Percentiles rank a stretch among this genome's conserved stretches.
phyloP scores from a whole-genome alignment of 1,140 invertebrate genomes.

The Drosophila nannoptera region DNA sequence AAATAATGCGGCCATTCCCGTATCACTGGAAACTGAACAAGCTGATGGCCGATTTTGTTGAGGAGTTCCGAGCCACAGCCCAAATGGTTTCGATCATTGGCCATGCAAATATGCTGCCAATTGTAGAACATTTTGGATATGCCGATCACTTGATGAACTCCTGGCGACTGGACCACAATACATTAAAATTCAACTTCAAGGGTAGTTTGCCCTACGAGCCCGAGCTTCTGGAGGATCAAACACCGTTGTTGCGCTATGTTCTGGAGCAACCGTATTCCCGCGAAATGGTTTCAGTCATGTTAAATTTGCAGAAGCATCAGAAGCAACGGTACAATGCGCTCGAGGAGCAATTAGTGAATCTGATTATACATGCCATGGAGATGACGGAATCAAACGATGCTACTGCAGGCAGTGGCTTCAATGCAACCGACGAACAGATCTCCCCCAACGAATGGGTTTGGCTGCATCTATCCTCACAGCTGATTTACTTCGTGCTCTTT shows the following conservation, averaged over 20 bases:
- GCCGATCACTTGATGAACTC: constrained; percentile 92
- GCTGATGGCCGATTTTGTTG: constrained; percentile 92
- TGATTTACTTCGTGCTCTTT: constrained; percentile 97
- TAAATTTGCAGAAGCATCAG: constrained; percentile 89
- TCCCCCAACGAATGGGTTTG: constrained; percentile 85
- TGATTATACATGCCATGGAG: constrained; percentile 95
- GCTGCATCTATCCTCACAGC: constrained; percentile 95
- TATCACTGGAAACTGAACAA: constrained; percentile 95
- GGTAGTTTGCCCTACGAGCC: constrained; percentile 95
- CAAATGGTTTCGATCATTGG: constrained; percentile 97
- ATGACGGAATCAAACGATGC: constrained; percentile 86
- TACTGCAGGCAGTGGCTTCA: constrained; percentile 68
- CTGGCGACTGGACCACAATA: constrained; percentile 93
- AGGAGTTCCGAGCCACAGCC: constrained; percentile 93
- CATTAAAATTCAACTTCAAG: constrained; percentile 92
- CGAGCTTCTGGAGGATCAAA: constrained; percentile 94
- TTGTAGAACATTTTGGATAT: constrained; percentile 95
- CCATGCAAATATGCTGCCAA: constrained; percentile 92
- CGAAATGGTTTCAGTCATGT: constrained; percentile 97
- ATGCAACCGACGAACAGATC: constrained; percentile 70
- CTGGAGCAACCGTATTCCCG: constrained; percentile 96
- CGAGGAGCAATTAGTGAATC: constrained; percentile 95
- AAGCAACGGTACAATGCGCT: constrained; percentile 93
- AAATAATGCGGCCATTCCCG: constrained; percentile 93
- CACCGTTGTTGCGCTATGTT: constrained; percentile 91